phyloP scores from a whole-genome alignment of 2,888 invertebrate genomes.

The Melanchra persicariae region DNA sequence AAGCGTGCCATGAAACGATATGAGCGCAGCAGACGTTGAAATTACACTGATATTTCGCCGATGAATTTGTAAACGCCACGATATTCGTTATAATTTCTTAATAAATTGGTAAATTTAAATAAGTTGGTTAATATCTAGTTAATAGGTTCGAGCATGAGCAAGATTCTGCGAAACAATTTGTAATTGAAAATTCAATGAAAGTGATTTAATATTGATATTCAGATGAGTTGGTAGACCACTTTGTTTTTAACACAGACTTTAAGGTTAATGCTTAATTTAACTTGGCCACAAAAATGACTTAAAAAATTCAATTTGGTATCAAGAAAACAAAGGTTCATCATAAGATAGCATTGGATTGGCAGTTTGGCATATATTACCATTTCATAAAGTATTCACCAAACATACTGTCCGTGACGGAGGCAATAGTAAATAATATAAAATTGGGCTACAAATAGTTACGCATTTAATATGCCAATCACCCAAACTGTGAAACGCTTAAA shows the following conservation, averaged over 20 bases:
- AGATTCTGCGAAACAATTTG: background rate
- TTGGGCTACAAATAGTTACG: background rate
- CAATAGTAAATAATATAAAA: constrained; percentile 6
- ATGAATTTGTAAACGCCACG: constrained; percentile 44
- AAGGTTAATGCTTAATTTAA: background rate
- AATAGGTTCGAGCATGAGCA: background rate
- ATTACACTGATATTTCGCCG: constrained; percentile 57
- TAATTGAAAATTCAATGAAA: constrained; percentile 3
- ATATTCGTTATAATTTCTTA: constrained; percentile 26
- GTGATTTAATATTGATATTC: background rate
- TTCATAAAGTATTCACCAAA: background rate
- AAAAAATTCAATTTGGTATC: background rate
- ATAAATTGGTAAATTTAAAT: background rate
- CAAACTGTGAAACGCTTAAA: constrained; percentile 34
- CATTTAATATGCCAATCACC: constrained; percentile 23
- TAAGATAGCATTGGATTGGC: background rate
- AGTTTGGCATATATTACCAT: background rate
- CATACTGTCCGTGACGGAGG: background rate
- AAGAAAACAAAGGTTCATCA: background rate
- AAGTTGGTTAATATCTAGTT: constrained; percentile 1
- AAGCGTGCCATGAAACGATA: constrained; percentile 54
- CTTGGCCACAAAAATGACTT: background rate
- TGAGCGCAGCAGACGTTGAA: constrained; percentile 62
- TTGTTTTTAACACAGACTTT: background rate
- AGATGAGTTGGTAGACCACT: background rate